Conservation (phyloP, 2,888 invertebrate species). For the Rhabditoides inermis region DNA sequence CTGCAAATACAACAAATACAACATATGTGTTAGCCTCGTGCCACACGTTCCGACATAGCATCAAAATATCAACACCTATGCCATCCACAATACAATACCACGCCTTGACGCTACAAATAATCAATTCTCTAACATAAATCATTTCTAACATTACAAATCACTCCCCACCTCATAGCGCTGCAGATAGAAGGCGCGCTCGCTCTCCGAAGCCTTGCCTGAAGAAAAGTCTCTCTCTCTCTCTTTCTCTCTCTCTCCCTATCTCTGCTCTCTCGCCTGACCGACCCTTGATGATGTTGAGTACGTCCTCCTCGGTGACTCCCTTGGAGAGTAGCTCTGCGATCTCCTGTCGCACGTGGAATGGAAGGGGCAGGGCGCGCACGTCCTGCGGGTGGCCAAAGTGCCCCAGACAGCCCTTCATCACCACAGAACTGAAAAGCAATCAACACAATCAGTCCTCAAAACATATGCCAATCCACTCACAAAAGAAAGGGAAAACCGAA, state of each 20-base stretch:
- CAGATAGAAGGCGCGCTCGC: slow-evolving; percentile 22
- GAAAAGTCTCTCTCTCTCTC: not conserved
- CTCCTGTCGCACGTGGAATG: slow-evolving; percentile 16
- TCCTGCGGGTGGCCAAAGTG: slow-evolving; percentile 25
- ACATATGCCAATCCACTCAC: no score
- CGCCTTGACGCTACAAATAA: no score
- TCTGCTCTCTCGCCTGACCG: not conserved
- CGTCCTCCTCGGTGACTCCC: slow-evolving; percentile 20
- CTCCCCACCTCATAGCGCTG: slow-evolving; percentile 31
- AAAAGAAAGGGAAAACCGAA: no score
- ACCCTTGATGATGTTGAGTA: slow-evolving; percentile 16
- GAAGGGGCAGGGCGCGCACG: slow-evolving; percentile 19
- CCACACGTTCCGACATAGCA: no score
- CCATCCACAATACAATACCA: no score
- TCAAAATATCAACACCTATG: no score
- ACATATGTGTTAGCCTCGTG: no score
- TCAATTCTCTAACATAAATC: no score
- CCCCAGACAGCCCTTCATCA: slow-evolving; percentile 24
- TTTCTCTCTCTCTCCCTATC: not conserved
- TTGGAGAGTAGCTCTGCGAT: slow-evolving; percentile 16
- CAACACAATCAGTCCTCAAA: slow-evolving; percentile 9
- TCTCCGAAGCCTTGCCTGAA: slow-evolving; percentile 9
- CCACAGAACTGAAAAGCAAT: slow-evolving; percentile 15
- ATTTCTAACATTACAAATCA: no score
- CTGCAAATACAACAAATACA: no score